A percentile compares a stretch with the other conserved stretches of the same genome.
Conservation (phyloP, 2,888 invertebrate genomes). For the Nomada ferruginata region DNA sequence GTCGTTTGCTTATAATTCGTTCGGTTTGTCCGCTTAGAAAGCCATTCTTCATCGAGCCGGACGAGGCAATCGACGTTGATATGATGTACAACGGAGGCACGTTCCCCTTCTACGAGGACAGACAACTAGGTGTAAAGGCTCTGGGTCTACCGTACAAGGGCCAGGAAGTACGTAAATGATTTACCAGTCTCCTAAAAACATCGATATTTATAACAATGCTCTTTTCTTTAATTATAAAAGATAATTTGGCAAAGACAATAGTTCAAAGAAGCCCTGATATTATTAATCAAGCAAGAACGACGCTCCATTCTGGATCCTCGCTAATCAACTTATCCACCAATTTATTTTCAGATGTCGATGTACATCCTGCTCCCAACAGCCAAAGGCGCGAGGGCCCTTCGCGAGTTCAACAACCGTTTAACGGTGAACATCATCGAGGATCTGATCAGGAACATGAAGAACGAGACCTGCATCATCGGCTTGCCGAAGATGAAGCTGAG, state of each 20-base stretch:
- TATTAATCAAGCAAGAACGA: too few relatives aligned
- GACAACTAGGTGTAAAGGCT: conserved; percentile 86
- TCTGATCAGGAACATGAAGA: conserved; percentile 84
- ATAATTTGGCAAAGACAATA: too few relatives aligned
- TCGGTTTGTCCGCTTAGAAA: conserved; percentile 81
- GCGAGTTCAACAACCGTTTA: conserved; percentile 85
- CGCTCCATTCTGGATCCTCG: too few relatives aligned
- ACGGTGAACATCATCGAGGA: conserved; percentile 85
- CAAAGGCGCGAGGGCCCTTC: conserved; percentile 84
- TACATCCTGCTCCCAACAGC: conserved; percentile 88
- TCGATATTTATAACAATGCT: too few relatives aligned
- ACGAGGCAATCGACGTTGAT: conserved; percentile 84
- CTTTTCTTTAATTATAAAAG: too few relatives aligned
- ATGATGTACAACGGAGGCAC: conserved; percentile 89
- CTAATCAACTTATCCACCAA: too few relatives aligned
- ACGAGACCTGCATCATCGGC: conserved; percentile 86
- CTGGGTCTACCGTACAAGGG: conserved; percentile 90
- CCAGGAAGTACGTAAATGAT: conserved; percentile 83
- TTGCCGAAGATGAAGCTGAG: conserved; percentile 91
- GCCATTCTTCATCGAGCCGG: conserved; percentile 84
- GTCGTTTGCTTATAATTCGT: neutral
- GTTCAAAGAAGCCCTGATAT: too few relatives aligned
- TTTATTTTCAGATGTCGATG: conserved; percentile 84
- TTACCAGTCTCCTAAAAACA: neutral
- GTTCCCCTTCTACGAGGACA: conserved; percentile 86